A percentile compares a stretch with the other conserved stretches of the same genome.
Evolutionary conservation across 2,888 invertebrate species (phyloP).

Genomic region (Diaprepes abbreviatus): DNA sequence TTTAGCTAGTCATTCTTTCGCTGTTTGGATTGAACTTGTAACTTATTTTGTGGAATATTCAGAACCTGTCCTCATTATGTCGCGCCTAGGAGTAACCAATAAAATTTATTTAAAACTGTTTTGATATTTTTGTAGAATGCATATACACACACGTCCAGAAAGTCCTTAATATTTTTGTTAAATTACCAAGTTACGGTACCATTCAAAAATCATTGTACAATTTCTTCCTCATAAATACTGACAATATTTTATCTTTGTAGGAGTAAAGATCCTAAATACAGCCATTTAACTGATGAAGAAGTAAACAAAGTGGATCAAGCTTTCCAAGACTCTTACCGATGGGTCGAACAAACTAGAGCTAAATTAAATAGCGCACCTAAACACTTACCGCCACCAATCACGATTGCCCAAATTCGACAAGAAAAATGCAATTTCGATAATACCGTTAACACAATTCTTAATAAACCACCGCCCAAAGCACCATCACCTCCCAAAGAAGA

Average conservation of each 20-base stretch:
- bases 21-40: too few species aligned
- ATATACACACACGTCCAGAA: too few species aligned
- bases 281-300: constrained; percentile 86
- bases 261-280: constrained; percentile 79
- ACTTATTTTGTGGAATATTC: too few species aligned
- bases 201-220: not conserved
- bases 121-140: too few species aligned
- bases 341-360: constrained; percentile 85
- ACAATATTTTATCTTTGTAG: constrained; percentile 62
- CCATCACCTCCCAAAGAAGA: constrained; percentile 73
- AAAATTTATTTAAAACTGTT: too few species aligned
- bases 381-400: constrained; percentile 82
- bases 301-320: constrained; percentile 81
- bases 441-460: constrained; percentile 81
- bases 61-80: too few species aligned
- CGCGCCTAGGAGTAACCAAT: too few species aligned
- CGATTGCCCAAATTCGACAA: constrained; percentile 83
- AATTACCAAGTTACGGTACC: too few species aligned
- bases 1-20: too few species aligned
- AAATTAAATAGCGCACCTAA: constrained; percentile 76
- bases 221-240: not conserved
- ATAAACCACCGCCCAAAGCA: constrained; percentile 91
- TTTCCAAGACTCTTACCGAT: constrained; percentile 80
- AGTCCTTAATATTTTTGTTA: too few species aligned
- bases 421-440: constrained; percentile 80